These are phyloP conservation scores for Thunnus albacares DNA, from an alignment of 2,797 vertebrate genomes.

Conservation along the genomic window DNA sequence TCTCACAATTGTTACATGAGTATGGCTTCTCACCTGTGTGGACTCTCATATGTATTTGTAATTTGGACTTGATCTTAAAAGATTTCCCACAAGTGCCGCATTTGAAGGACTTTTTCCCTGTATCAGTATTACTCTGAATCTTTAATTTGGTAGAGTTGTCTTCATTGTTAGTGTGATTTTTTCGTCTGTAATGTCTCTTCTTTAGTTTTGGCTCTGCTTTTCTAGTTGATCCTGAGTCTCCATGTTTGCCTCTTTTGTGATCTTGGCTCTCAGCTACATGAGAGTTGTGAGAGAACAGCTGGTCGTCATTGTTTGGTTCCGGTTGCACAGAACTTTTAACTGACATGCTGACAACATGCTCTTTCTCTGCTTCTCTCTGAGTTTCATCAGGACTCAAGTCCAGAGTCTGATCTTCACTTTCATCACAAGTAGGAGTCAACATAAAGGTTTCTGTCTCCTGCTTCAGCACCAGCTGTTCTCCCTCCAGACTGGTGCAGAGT, in stretches of 20 bases:
- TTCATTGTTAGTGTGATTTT: neutral
- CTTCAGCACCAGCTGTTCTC: no score
- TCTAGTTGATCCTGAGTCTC: neutral
- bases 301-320: neutral
- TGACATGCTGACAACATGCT: no score
- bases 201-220: neutral
- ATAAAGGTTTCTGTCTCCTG: no score
- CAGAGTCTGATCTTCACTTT: no score
- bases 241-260: neutral
- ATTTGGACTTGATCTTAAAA: neutral
- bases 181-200: neutral
- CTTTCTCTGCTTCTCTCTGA: no score
- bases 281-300: neutral
- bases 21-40: constrained; percentile 18
- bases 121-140: neutral
- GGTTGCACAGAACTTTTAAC: no score
- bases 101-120: constrained; percentile 6
- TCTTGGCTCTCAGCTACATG: neutral
- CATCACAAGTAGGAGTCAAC: no score
- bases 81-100: constrained; percentile 17
- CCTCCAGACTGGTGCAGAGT: no score
- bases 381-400: no score
- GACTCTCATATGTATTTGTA: neutral
- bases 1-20: neutral
- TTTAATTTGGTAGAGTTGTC: neutral